Evolutionary conservation across 1,140 invertebrate genomes (phyloP).

Genomic region (Saccostrea cuccullata): DNA sequence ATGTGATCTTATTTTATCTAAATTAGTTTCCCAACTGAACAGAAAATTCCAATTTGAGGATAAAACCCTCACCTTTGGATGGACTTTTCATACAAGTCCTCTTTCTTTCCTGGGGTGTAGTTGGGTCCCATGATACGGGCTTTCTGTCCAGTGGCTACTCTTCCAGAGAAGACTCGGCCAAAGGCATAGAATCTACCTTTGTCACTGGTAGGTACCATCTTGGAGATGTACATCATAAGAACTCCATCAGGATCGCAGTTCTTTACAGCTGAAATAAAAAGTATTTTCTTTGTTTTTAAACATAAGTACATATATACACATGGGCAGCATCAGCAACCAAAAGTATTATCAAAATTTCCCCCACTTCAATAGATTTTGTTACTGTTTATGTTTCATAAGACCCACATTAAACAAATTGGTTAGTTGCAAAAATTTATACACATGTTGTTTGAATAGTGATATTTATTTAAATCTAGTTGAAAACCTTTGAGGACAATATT

Average conservation of each 20-base stretch:
- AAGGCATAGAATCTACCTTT: constrained; percentile 99
- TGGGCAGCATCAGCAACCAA: background rate
- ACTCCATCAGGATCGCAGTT: constrained; percentile 97
- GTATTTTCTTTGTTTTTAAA: background rate
- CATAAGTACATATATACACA: background rate
- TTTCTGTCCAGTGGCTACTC: constrained; percentile 95
- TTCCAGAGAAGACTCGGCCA: constrained; percentile 99
- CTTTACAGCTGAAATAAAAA: constrained; percentile 81
- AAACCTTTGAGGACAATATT: background rate
- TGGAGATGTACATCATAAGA: constrained; percentile 99
- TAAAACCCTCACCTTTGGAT: constrained; percentile 87
- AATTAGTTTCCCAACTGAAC: no score
- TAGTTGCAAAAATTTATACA: no score
- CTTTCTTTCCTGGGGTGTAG: constrained; percentile 98
- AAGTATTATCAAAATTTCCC: no score
- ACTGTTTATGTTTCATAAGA: no score
- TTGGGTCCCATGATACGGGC: constrained; percentile 91
- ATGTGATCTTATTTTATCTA: no score
- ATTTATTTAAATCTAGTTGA: no score
- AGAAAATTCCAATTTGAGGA: background rate
- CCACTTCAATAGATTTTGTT: no score
- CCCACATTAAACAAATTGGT: no score
- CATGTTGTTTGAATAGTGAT: no score
- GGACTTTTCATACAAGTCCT: constrained; percentile 99
- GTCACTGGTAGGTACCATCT: constrained; percentile 99